Base-by-base conservation (phyloP, 2,113 vertebrate species). In the Chitala chitala region DNA sequence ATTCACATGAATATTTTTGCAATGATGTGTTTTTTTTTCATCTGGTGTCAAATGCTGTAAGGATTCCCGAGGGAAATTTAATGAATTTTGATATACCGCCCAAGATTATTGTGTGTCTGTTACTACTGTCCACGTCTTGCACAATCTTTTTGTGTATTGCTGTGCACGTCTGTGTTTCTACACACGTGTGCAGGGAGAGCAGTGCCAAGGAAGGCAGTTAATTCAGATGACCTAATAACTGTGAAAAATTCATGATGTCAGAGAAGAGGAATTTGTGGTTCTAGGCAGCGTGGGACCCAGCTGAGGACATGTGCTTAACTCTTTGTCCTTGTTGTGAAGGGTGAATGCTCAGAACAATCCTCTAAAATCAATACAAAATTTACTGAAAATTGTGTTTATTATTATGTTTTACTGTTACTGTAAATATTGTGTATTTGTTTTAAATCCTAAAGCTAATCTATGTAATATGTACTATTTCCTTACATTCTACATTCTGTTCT, bases 221-320 rank as follows among this genome's bases (percentile, higher is more conserved):
- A 51, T 69, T 22, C 68, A 69, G 24, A 53, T 69, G 68, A 69
- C 68, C 68, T 53, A 36, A 53, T 51, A 69, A 38, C 68, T 69
- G 66, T 15, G 64, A 46, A 68, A n/a, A 69, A 53, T 69, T 51
- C 68, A 20, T 69, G 68, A 69, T 51, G 24, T 69, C 48, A 53
- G n/a, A 8, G 33, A 20, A 51, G 48, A 36, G 46, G 64, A 68
- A 68, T 68, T 68, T 68, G 10, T 68, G 64, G 17, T 31, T 13
- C 53, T 69, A 8, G 20, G 68, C 26, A 20, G 44, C 20, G 40
- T 69, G 68, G 68, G 46, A 51, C 24, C 53, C 42, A 29, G 22
- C 26, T 1, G 12, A 31, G 64, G 64, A 24, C 36, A 15, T 68
- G 26, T n/a, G 64, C 64, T 13, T 29, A 26, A 9, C 8, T 68